A percentile compares a stretch with the other conserved stretches of the same genome.
phyloP scores from a whole-genome alignment of 2,113 vertebrate genomes.

The Rissa tridactyla region DNA sequence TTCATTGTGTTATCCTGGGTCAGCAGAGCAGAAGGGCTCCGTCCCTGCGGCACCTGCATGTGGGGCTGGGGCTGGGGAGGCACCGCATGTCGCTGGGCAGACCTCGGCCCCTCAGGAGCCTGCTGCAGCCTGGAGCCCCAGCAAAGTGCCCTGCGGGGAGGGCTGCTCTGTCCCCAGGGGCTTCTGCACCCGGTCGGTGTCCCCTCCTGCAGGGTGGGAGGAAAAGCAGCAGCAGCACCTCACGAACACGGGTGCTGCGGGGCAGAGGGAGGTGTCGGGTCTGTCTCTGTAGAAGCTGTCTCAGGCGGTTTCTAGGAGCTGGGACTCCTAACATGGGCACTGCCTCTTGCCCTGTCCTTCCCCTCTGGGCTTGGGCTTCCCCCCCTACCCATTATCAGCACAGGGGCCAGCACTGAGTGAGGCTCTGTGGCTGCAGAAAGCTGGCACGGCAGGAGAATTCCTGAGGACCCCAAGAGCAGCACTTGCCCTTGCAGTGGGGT shows the following conservation, averaged over 20 bases:
- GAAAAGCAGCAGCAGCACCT: background rate
- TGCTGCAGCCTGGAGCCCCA: background rate
- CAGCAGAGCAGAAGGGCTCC: background rate
- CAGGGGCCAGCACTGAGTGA: background rate
- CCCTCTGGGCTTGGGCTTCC: background rate
- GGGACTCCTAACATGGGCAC: background rate
- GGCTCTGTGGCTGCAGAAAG: constrained; percentile 6
- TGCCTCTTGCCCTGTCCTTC: background rate
- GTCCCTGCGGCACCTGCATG: background rate
- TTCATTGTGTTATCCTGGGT: constrained; percentile 30
- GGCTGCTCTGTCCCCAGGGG: background rate
- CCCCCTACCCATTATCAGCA: background rate
- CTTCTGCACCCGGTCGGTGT: background rate
- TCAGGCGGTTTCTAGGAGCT: background rate
- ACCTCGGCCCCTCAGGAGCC: background rate
- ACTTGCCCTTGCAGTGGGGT: background rate
- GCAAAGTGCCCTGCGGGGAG: background rate
- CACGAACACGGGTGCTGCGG: fast-evolving
- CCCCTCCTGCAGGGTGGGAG: fast-evolving
- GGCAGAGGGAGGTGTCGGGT: background rate
- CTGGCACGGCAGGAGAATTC: background rate
- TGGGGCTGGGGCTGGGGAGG: background rate
- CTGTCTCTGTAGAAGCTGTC: background rate
- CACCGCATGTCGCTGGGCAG: background rate
- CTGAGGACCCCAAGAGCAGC: background rate